These are phyloP conservation scores for Ammodytes marinus DNA, from an alignment of 2,113 vertebrate genomes.

Conservation along the genomic window DNA sequence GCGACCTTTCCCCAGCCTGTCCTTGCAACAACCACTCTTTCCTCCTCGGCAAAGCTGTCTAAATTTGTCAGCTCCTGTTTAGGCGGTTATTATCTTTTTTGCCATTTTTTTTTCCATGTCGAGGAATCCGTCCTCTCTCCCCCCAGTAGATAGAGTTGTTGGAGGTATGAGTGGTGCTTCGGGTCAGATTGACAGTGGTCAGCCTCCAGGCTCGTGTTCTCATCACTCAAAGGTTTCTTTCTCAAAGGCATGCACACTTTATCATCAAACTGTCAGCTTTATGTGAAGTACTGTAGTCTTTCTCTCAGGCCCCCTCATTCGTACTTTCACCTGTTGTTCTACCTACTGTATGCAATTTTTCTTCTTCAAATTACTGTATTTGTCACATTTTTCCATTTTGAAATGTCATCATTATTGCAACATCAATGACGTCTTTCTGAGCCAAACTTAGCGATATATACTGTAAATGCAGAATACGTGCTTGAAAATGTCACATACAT, in stretches of 20 bases:
- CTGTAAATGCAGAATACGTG: background rate
- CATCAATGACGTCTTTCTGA: background rate
- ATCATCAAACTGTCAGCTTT: background rate
- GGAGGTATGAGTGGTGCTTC: constrained; percentile 6
- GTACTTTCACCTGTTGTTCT: background rate
- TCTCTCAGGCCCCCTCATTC: background rate
- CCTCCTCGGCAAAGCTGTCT: constrained; percentile 21
- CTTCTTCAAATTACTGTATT: background rate
- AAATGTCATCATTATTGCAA: background rate
- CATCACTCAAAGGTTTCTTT: constrained; percentile 33
- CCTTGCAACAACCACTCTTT: constrained; percentile 42
- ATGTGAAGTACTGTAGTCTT: background rate
- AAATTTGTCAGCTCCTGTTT: constrained; percentile 7
- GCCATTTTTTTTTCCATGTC: background rate
- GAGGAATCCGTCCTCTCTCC: constrained; percentile 11
- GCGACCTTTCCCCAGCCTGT: constrained; percentile 57
- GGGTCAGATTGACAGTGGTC: constrained; percentile 16
- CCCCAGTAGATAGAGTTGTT: constrained; percentile 4
- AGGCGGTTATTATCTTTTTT: background rate
- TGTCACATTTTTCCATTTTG: background rate
- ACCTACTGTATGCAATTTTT: background rate
- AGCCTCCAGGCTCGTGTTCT: constrained; percentile 2
- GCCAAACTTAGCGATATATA: background rate
- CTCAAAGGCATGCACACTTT: background rate
- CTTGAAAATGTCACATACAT: constrained; percentile 9